Conservation (phyloP, 2,113 vertebrate genomes). For the Embiotoca jacksoni region DNA sequence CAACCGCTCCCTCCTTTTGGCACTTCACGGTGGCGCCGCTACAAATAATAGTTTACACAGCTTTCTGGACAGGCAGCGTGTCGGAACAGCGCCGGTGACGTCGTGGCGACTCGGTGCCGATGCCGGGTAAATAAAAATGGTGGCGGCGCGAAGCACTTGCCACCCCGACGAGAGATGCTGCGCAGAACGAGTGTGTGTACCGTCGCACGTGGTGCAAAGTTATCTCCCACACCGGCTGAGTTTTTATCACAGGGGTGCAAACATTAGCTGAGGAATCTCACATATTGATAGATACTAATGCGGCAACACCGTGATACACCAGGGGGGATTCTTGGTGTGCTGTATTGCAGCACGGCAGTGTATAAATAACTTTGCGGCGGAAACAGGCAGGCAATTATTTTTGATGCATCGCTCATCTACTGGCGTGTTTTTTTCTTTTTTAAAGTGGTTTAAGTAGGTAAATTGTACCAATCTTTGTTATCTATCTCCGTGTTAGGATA, state of each 20-base stretch:
- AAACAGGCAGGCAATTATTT: slow-evolving; percentile 29
- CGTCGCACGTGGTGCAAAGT: background rate
- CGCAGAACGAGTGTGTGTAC: background rate
- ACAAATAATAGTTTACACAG: slow-evolving; percentile 62
- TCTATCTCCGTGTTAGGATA: background rate
- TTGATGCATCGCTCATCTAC: slow-evolving; percentile 11
- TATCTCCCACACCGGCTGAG: slow-evolving; percentile 44
- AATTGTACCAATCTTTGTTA: background rate
- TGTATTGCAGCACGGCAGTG: slow-evolving; percentile 30
- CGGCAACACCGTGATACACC: slow-evolving; percentile 43
- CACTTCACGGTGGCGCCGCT: background rate
- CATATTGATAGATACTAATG: slow-evolving; percentile 26
- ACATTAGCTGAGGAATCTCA: slow-evolving; percentile 70
- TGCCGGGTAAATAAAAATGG: slow-evolving; percentile 42
- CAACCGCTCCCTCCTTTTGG: slow-evolving; percentile 51
- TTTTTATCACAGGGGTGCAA: slow-evolving; percentile 63
- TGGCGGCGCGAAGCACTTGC: slow-evolving; percentile 42
- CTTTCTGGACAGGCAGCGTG: slow-evolving; percentile 53
- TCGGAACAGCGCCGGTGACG: slow-evolving; percentile 35
- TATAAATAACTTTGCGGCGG: slow-evolving; percentile 60
- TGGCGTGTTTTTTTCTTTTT: background rate
- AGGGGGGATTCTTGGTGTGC: slow-evolving; percentile 26
- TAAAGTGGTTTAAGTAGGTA: background rate
- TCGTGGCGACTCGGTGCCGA: slow-evolving; percentile 25
- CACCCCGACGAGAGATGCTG: slow-evolving; percentile 48